Conservation (phyloP, 1,140 invertebrate genomes). For the Trichonephila inaurata region DNA sequence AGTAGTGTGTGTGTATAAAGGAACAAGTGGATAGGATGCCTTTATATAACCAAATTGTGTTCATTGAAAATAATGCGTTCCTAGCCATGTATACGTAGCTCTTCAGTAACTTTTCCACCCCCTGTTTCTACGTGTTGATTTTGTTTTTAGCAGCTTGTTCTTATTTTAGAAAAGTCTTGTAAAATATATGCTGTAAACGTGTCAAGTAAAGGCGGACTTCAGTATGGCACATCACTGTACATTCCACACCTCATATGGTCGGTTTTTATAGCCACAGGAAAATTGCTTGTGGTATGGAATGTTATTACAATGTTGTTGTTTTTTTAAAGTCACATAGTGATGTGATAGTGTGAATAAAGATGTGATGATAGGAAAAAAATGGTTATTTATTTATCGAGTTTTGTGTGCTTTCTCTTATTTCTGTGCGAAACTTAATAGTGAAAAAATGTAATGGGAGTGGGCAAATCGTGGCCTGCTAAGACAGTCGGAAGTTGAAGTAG, state of each 20-base stretch:
- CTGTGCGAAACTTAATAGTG: too few relatives aligned
- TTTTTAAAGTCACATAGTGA: conserved; percentile 45
- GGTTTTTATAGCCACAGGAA: conserved; percentile 34
- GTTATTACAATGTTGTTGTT: conserved; percentile 45
- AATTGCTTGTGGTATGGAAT: conserved; percentile 69
- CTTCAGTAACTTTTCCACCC: neutral
- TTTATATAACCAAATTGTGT: conserved; percentile 52
- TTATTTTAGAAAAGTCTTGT: conserved; percentile 64
- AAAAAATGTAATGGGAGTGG: too few relatives aligned
- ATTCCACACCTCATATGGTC: conserved; percentile 73
- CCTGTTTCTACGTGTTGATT: conserved; percentile 66
- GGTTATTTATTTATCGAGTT: conserved; percentile 16
- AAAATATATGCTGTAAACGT: conserved; percentile 73
- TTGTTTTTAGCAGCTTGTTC: conserved; percentile 69
- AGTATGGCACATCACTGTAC: conserved; percentile 70
- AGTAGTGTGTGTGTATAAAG: conserved; percentile 4
- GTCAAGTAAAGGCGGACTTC: conserved; percentile 63
- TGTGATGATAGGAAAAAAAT: conserved; percentile 51
- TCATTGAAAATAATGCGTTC: conserved; percentile 58
- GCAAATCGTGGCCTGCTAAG: too few relatives aligned
- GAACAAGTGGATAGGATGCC: conserved; percentile 57
- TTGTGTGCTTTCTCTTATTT: neutral
- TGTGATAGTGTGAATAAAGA: conserved; percentile 72
- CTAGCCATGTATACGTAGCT: conserved; percentile 43
- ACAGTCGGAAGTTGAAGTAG: too few relatives aligned